Conservation (phyloP, 1,140 invertebrate species). For the Calycopis cecrops region DNA sequence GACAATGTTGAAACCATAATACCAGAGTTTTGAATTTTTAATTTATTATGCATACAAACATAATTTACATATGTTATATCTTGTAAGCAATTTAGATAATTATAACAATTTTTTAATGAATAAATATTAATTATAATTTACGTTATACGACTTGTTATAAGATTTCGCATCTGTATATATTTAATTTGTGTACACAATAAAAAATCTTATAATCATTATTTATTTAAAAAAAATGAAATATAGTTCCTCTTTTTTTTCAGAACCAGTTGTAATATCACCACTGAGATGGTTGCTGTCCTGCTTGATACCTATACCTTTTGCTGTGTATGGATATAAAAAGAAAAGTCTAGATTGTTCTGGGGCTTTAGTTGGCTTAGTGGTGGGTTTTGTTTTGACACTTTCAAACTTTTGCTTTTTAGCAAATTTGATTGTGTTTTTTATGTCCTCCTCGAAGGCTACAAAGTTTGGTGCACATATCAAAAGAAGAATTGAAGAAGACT, state of each 20-base stretch:
- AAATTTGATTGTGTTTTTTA: slow-evolving; percentile 86
- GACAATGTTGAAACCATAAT: too few relatives aligned
- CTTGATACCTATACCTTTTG: slow-evolving; percentile 80
- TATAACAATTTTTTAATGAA: too few relatives aligned
- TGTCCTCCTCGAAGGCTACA: slow-evolving; percentile 88
- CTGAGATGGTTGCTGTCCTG: slow-evolving; percentile 84
- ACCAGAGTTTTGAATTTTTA: too few relatives aligned
- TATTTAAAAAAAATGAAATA: too few relatives aligned
- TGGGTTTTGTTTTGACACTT: slow-evolving; percentile 88
- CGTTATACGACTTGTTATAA: too few relatives aligned
- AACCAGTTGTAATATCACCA: slow-evolving; percentile 80
- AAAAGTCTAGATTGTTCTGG: slow-evolving; percentile 83
- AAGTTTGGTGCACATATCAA: slow-evolving; percentile 85
- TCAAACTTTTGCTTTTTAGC: slow-evolving; percentile 86
- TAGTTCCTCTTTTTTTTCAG: slow-evolving; percentile 64
- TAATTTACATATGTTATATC: too few relatives aligned
- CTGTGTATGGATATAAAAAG: slow-evolving; percentile 79
- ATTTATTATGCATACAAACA: too few relatives aligned
- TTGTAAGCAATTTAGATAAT: too few relatives aligned
- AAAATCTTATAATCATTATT: too few relatives aligned
- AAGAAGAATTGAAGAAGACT: slow-evolving; percentile 84
- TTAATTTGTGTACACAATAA: too few relatives aligned
- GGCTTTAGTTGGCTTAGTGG: slow-evolving; percentile 81
- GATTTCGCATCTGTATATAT: too few relatives aligned
- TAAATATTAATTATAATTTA: too few relatives aligned